Evolutionary conservation across 2,888 invertebrate genomes (phyloP), one percentile per base, ranked within the genome.

Genomic region (Osedax frankpressi): DNA sequence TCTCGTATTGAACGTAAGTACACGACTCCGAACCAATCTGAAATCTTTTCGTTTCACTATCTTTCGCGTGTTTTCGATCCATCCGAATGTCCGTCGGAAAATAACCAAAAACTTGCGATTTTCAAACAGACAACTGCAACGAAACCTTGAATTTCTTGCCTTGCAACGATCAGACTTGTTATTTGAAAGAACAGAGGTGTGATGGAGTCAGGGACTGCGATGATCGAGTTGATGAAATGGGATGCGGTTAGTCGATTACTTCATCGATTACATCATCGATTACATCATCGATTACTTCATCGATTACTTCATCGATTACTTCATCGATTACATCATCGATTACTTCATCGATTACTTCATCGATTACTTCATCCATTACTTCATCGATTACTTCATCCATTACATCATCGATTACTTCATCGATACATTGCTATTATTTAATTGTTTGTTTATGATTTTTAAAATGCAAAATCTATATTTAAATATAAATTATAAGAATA

Each of bases 181-280:
- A 90, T 85, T 87, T 88, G 59, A 78, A 89, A 28, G 87, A 88
- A 1, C 90, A 91, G 80, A 88, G 88, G 74, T 96, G 95, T 82
- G 92, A 96, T 85, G 89, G 89, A 0, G 79, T 86, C 14, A 84
- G 86, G 62, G 92, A 94, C 82, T 95, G 94, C 70, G 93, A 92
- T 29, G 82, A 83, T 74, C 80, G 82, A 70, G 80, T 81, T 44
- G 84, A 84, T 79, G 83, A 84, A 77, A 81, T 82, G 78, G 82
- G 82, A 76, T 80, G 80, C 76, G 71, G 44, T 44, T 44, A 44
- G 44, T 44, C 44, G 19, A 6, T 19, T 44, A 19, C n/a, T 44
- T 19, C 6, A 44, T 44, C 44, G 19, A 11, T 44, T 11, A 11
- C 44, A 44, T 44, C 44, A 44, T 44, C 19, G n/a, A n/a, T n/a